Conservation (phyloP, 2,888 invertebrate species). For the Andrena chrysosceles region DNA sequence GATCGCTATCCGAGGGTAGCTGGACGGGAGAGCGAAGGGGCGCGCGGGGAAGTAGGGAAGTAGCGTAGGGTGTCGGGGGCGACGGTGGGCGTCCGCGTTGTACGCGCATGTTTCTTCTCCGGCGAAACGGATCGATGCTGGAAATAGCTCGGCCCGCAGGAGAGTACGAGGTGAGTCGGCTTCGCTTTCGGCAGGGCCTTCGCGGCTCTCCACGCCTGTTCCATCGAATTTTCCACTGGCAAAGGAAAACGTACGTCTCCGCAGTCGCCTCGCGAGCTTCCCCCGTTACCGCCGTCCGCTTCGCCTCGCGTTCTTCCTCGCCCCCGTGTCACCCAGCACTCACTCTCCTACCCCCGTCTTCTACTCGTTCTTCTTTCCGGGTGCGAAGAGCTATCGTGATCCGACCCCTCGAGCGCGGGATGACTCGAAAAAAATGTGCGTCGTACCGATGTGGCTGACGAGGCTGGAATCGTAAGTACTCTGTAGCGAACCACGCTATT, state of each 20-base stretch:
- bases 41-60: neutral
- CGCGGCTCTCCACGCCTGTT: slow-evolving; percentile 66
- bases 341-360: slow-evolving; percentile 21
- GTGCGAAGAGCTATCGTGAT: neutral
- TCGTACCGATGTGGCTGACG: slow-evolving; percentile 82
- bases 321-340: slow-evolving; percentile 11
- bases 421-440: slow-evolving; percentile 82
- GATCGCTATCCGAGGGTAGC: slow-evolving; percentile 35
- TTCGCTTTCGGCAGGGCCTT: slow-evolving; percentile 80
- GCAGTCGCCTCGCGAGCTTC: slow-evolving; percentile 23
- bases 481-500: neutral
- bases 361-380: slow-evolving; percentile 30
- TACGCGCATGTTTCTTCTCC: slow-evolving; percentile 72
- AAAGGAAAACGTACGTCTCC: slow-evolving; percentile 14
- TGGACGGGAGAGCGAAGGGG: neutral
- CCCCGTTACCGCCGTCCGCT: slow-evolving; percentile 11
- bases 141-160: slow-evolving; percentile 82
- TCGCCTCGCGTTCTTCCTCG: neutral
- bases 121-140: slow-evolving; percentile 82
- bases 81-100: slow-evolving; percentile 47
- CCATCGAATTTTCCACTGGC: slow-evolving; percentile 27
- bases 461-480: slow-evolving; percentile 82
- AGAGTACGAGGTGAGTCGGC: slow-evolving; percentile 83
- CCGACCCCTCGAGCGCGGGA: slow-evolving; percentile 59
- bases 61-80: slow-evolving; percentile 38